Conservation (phyloP, 2,113 vertebrate species). For the Melanotaenia duboulayi region DNA sequence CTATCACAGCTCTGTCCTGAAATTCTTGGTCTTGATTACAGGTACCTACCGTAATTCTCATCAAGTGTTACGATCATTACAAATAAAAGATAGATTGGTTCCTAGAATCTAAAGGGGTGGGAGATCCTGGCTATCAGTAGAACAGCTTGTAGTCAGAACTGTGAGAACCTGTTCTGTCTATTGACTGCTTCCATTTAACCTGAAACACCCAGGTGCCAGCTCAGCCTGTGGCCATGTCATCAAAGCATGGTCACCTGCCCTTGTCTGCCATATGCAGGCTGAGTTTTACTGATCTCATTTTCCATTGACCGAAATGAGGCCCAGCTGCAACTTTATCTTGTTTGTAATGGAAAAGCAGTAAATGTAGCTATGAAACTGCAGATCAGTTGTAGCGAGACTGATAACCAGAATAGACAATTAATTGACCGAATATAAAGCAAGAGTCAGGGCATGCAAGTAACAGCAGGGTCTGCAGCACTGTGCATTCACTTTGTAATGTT, state of each 20-base stretch:
- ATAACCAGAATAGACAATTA: slow-evolving; percentile 60
- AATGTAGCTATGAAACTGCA: slow-evolving; percentile 67
- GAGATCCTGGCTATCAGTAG: background rate
- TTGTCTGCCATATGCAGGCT: slow-evolving; percentile 41
- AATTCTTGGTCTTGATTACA: background rate
- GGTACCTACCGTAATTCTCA: background rate
- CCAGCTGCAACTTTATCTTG: slow-evolving; percentile 74
- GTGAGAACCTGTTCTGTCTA: slow-evolving; percentile 6
- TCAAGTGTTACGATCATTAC: too few species aligned
- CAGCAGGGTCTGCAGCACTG: slow-evolving; percentile 34
- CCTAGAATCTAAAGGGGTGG: background rate
- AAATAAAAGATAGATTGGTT: background rate
- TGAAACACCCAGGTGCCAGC: slow-evolving; percentile 37
- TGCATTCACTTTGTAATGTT: slow-evolving; percentile 28
- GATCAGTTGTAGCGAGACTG: slow-evolving; percentile 50
- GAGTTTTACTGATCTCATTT: slow-evolving; percentile 62
- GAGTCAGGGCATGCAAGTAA: slow-evolving; percentile 17
- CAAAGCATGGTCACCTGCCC: slow-evolving; percentile 58
- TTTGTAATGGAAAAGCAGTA: slow-evolving; percentile 72
- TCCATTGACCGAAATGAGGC: slow-evolving; percentile 70
- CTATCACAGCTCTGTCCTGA: background rate
- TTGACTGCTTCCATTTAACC: slow-evolving; percentile 17
- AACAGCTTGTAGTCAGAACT: background rate
- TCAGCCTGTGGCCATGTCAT: slow-evolving; percentile 56
- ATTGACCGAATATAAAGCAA: slow-evolving; percentile 63